A percentile compares a stretch with the other conserved stretches of the same genome.
phyloP scores from a whole-genome alignment of 2,797 vertebrate species.

The Sebastes kiyomatsui region DNA sequence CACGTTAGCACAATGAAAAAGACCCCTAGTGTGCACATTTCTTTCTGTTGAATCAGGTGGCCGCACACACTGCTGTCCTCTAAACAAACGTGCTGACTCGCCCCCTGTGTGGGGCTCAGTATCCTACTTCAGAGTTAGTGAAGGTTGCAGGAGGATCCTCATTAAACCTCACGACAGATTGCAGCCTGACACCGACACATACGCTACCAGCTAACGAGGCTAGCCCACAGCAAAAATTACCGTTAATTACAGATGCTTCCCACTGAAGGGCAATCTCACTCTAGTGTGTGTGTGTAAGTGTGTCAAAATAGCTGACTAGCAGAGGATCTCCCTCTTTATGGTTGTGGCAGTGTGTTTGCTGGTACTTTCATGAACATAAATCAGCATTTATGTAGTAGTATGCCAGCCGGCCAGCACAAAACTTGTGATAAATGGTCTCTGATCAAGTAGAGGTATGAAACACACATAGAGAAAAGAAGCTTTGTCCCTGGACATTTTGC shows the following conservation, averaged over 20 bases:
- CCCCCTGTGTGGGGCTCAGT: conserved; percentile 24
- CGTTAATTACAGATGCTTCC: conserved; percentile 65
- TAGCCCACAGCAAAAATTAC: conserved; percentile 72
- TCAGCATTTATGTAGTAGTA: too few relatives aligned
- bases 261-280: conserved; percentile 40
- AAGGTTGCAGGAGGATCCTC: conserved; percentile 61
- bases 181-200: conserved; percentile 74
- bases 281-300: neutral
- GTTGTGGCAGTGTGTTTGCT: neutral
- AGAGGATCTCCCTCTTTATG: neutral
- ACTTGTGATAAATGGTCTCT: neutral
- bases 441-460: neutral
- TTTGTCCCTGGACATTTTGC: neutral
- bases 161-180: conserved; percentile 82
- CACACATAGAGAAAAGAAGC: neutral
- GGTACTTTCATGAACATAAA: too few relatives aligned
- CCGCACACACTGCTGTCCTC: neutral
- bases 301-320: conserved; percentile 21
- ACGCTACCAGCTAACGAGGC: conserved; percentile 82
- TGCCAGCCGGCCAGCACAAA: too few relatives aligned
- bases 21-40: neutral
- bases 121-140: conserved; percentile 17
- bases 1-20: too few relatives aligned
- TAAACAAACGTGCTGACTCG: conserved; percentile 46
- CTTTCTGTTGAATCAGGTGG: conserved; percentile 27